A percentile compares a stretch with the other conserved stretches of the same genome.
phyloP scores from a whole-genome alignment of 2,113 vertebrate species.

The Sander vitreus region DNA sequence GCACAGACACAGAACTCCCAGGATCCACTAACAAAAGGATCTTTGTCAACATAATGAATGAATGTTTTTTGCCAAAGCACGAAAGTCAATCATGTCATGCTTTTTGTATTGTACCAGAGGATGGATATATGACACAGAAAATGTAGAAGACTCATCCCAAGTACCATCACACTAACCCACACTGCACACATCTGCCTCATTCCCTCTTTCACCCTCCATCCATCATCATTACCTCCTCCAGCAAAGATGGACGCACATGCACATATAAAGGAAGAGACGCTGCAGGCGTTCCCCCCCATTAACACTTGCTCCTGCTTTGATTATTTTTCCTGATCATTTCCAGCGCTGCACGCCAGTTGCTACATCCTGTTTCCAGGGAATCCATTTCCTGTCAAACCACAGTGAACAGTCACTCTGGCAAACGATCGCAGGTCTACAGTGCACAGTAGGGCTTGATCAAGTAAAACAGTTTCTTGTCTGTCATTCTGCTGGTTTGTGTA shows the following conservation, averaged over 20 bases:
- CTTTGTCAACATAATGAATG: constrained; percentile 60
- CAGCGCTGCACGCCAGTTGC: constrained; percentile 58
- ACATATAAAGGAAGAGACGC: constrained; percentile 62
- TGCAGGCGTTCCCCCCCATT: constrained; percentile 76
- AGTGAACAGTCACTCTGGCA: constrained; percentile 50
- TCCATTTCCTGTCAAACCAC: constrained; percentile 66
- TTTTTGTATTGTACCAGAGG: constrained; percentile 26
- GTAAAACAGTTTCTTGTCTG: constrained; percentile 20
- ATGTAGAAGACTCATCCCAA: constrained; percentile 20
- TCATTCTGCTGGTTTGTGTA: constrained; percentile 26
- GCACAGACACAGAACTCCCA: constrained; percentile 22
- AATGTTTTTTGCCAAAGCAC: constrained; percentile 42
- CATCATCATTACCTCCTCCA: constrained; percentile 70
- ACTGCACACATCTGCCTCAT: constrained; percentile 57
- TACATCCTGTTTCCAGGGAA: constrained; percentile 74
- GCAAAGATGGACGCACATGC: constrained; percentile 43
- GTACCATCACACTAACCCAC: constrained; percentile 37
- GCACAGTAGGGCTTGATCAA: constrained; percentile 16
- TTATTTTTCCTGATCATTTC: constrained; percentile 80
- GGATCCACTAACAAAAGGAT: constrained; percentile 56
- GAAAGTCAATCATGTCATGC: constrained; percentile 44
- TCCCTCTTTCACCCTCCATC: constrained; percentile 50
- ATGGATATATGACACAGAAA: constrained; percentile 46
- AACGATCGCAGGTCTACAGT: constrained; percentile 13
- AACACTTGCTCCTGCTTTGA: constrained; percentile 76